Evolutionary conservation across 2,888 invertebrate genomes (phyloP).

Genomic region (Leptopilina myrica): DNA sequence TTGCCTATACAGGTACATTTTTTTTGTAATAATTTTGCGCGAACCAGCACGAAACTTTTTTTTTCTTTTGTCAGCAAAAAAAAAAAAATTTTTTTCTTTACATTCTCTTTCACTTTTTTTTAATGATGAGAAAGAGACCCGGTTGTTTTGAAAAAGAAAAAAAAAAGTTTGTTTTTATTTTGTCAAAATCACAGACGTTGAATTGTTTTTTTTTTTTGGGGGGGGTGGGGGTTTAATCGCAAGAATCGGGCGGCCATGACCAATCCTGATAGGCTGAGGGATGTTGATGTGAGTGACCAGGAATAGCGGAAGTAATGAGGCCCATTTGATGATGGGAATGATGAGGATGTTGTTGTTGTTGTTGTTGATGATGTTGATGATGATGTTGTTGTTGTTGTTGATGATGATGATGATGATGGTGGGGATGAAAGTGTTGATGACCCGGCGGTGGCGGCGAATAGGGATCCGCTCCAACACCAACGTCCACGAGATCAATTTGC

Average conservation of each 20-base stretch:
- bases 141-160: too few relatives aligned
- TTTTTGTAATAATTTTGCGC: too few relatives aligned
- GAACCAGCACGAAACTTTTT: too few relatives aligned
- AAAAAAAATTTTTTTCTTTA: too few relatives aligned
- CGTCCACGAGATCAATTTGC: constrained; percentile 67
- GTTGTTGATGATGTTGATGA: constrained; percentile 69
- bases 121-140: too few relatives aligned
- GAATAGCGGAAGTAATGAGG: constrained; percentile 62
- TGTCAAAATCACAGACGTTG: too few relatives aligned
- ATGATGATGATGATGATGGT: constrained; percentile 69
- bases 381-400: constrained; percentile 68
- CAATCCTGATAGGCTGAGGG: constrained; percentile 67
- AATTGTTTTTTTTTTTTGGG: too few relatives aligned
- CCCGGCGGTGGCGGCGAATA: constrained; percentile 77
- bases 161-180: too few relatives aligned
- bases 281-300: constrained; percentile 55
- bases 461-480: constrained; percentile 69
- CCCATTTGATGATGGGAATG: constrained; percentile 68
- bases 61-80: too few relatives aligned
- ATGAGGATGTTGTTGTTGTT: constrained; percentile 68
- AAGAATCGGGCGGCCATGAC: constrained; percentile 70
- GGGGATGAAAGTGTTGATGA: constrained; percentile 72
- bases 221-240: constrained; percentile 63
- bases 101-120: too few relatives aligned
- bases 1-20: too few relatives aligned